A percentile compares a stretch with the other conserved stretches of the same genome.
phyloP scores from a whole-genome alignment of 2,888 invertebrate genomes.

The Mythimna pallens region DNA sequence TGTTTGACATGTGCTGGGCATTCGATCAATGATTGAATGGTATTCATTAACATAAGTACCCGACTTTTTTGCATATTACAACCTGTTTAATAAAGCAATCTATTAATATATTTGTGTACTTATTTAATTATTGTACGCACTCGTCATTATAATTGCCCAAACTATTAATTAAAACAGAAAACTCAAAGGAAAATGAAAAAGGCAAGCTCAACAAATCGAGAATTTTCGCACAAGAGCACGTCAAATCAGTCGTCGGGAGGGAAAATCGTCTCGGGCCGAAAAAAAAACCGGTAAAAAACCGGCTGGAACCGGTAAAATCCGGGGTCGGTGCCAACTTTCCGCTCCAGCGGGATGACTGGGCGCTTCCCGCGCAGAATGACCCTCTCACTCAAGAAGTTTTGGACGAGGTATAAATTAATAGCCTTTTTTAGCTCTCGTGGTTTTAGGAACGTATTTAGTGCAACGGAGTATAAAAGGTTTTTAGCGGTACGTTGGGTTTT shows the following conservation, averaged over 20 bases:
- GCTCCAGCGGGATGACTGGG: slow-evolving; percentile 73
- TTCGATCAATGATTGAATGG: neutral
- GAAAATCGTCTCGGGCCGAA: slow-evolving; percentile 56
- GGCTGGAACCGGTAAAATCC: slow-evolving; percentile 70
- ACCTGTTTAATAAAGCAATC: neutral
- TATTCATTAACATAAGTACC: neutral
- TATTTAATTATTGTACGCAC: neutral
- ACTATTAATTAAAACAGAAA: slow-evolving; percentile 52
- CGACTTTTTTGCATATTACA: neutral
- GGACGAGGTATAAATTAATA: slow-evolving; percentile 71
- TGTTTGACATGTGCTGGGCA: neutral
- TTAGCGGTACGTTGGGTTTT: neutral
- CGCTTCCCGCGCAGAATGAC: slow-evolving; percentile 70
- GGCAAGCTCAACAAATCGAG: slow-evolving; percentile 50
- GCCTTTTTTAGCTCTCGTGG: slow-evolving; percentile 34
- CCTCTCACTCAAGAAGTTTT: slow-evolving; percentile 67
- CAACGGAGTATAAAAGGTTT: neutral
- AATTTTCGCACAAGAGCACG: slow-evolving; percentile 60
- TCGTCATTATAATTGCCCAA: slow-evolving; percentile 20
- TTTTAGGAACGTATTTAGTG: slow-evolving; percentile 14
- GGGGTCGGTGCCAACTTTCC: slow-evolving; percentile 78
- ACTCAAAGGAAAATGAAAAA: slow-evolving; percentile 42
- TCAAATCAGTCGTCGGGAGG: slow-evolving; percentile 64
- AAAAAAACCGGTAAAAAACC: slow-evolving; percentile 66
- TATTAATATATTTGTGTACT: neutral